Evolutionary conservation across 2,113 vertebrate species (phyloP), one percentile per base, ranked within the genome.

Genomic region (Atrichornis clamosus): DNA sequence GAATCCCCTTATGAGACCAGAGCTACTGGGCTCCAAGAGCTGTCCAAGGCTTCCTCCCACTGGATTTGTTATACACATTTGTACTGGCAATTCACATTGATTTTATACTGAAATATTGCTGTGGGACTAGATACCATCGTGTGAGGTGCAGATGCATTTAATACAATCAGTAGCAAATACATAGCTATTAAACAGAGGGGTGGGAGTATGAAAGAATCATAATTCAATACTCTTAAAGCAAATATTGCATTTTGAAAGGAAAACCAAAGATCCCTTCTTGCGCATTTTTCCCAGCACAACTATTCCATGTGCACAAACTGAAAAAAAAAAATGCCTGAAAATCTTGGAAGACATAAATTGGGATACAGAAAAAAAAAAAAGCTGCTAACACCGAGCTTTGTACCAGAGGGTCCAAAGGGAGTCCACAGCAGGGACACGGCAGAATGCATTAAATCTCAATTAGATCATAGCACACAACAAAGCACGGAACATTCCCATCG

Each of bases 361-460:
- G 77, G 60, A 84, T 64, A 39, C 10, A 52, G 89, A 82, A 82
- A 70, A 75, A 64, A 15, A 62, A 83, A 81, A 17, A 72, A 86
- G 49, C 39, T 91, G 87, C 81, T n/a, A 76, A 68, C 90, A 56
- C 35, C 1, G 4, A 95, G 96, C 93, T 91, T 73, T 88, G 91
- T 74, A 84, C 35, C 49, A 75, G 87, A 47, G 15, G 22, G 56
- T 82, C 86, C 84, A 92, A 90, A 83, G 90, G 93, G 94, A 96
- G 84, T 89, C 49, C 81, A 90, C 7, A 64, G 96, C 84, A 90
- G 89, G 98, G 98, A 91, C 97, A 97, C 58, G 94, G 96, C 87
- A 90, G 93, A 97, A 97, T 97, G 96, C 98, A 98, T 97, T 98
- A 97, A 97, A 95, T 96, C 96, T 98, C 98, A 98, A 98, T 98